Evolutionary conservation across 2,888 invertebrate genomes (phyloP), one percentile per base, ranked within the genome.

Genomic region (Deilephila porcellus): DNA sequence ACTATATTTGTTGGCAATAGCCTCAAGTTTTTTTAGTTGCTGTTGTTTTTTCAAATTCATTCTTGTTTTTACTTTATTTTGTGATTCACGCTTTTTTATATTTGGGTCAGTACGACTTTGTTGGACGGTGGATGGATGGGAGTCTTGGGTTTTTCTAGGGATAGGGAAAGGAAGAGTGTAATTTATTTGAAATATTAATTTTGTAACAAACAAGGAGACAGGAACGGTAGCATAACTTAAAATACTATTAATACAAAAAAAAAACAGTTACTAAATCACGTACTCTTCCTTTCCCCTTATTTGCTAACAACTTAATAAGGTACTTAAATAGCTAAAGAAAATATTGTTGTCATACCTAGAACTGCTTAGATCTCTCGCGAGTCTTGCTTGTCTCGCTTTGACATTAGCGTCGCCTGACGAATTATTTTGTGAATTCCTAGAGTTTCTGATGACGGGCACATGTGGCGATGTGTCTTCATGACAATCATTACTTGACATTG

Each of bases 201-300:
- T 79, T 72, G 80, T 77, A 81, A 89, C 93, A 94, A 94, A 94
- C 90, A 94, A 94, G 94, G 94, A 94, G 94, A 90, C 88, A 93
- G 94, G 94, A 94, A 90, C 82, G 81, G 80, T 77, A 75, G 77
- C 76, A 74, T 76, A 75, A 76, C 75, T 77, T 76, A 73, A 73
- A 78, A 75, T 72, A 67, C 1, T 67, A 17, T 29, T 25, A 60
- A 52, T 6, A 72, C 72, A 70, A 63, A 77, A 76, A 79, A 79
- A 73, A 71, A 75, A 77, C 76, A 76, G 74, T 79, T 79, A 76
- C 77, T 78, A 79, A 78, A 76, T 74, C 83, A 59, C 11, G 45
- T 45, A 80, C 76, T 88, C 93, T 93, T 94, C 94, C 94, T 94
- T 94, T 93, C 94, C 94, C 94, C 94, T 94, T 92, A 93, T 94